Evolutionary conservation across 2,113 vertebrate genomes (phyloP).

Genomic region (Cacatua alba): DNA sequence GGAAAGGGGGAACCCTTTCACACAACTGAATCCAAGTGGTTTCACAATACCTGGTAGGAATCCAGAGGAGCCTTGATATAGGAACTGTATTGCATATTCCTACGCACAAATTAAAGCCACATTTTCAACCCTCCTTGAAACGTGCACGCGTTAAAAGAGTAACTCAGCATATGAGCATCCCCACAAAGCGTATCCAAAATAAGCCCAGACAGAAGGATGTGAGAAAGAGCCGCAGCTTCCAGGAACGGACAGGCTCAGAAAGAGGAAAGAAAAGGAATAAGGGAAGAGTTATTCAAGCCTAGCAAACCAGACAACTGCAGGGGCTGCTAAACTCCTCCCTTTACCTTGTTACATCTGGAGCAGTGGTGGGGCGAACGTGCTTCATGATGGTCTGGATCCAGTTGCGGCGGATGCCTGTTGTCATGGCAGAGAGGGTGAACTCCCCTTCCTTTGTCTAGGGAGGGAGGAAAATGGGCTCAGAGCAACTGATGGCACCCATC

Average conservation of each 20-base stretch:
- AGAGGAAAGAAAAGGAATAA: not conserved
- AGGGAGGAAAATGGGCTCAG: not conserved
- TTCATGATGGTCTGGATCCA: constrained; percentile 99
- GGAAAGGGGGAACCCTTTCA: constrained; percentile 54
- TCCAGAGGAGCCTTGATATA: constrained; percentile 65
- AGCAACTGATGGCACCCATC: not conserved
- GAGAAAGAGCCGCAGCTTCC: not conserved
- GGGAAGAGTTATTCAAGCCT: not conserved
- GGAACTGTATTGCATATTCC: constrained; percentile 58
- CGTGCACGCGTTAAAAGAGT: not conserved
- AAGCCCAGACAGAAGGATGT: not conserved
- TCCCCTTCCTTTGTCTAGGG: constrained; percentile 88
- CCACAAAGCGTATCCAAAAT: not conserved
- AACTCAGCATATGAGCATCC: not conserved
- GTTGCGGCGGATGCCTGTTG: constrained; percentile 94
- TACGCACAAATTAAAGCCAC: constrained; percentile 63
- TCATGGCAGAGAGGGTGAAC: constrained; percentile 96
- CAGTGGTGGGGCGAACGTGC: constrained; percentile 87
- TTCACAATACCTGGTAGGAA: constrained; percentile 70
- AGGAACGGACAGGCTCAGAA: not conserved
- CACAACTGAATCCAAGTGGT: constrained; percentile 51
- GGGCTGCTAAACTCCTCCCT: not conserved
- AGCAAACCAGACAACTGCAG: not conserved
- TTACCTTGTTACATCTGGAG: constrained; percentile 95
- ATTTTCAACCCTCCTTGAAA: constrained; percentile 57